Base-by-base conservation (phyloP, 1,140 invertebrate species). In the Holcopasites calliopsidis region DNA sequence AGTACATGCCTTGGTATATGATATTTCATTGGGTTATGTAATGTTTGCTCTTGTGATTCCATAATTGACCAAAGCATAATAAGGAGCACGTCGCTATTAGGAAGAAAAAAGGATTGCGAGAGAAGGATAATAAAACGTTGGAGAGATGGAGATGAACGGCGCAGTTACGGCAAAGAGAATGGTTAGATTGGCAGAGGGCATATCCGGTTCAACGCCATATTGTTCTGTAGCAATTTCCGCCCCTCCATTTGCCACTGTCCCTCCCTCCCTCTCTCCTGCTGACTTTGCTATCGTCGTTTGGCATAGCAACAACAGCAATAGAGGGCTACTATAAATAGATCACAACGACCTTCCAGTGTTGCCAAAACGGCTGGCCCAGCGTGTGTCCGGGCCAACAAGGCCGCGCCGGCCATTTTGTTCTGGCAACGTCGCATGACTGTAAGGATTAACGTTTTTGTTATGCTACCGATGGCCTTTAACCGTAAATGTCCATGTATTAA, bases 251-350 rank as follows among this genome's bases (percentile, higher is more conserved):
- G 35, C 50, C 23, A 16, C 11, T 57, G 33, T 11, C 21, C 42
- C 62, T 57, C 69, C 66, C 60, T 68, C 71, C 44, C 60, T 4
- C 44, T n/a, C n/a, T n/a, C n/a, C n/a, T n/a, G n/a, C n/a, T n/a
- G 31, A 47, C 40, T 38, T 71, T 85, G 74, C 80, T 76, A 77
- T 69, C 68, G 61, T 57, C 68, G 61, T 57, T 71, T 69, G 64
- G 86, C 85, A 87, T 90, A 89, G 87, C 86, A 88, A 90, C 88
- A 90, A 82, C 85, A 62, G 76, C 83, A 87, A 88, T 87, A 89
- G 84, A 82, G 80, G 68, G 49, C 78, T 82, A 50, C 85, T 90
- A 87, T 87, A 87, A 85, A 87, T 88, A 88, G 85, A 87, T 84
- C 62, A 61, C 76, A 68, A 77, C 33, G 77, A 75, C 68, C 61